Base-by-base conservation (phyloP, 2,797 vertebrate species). In the Siniperca obscura region DNA sequence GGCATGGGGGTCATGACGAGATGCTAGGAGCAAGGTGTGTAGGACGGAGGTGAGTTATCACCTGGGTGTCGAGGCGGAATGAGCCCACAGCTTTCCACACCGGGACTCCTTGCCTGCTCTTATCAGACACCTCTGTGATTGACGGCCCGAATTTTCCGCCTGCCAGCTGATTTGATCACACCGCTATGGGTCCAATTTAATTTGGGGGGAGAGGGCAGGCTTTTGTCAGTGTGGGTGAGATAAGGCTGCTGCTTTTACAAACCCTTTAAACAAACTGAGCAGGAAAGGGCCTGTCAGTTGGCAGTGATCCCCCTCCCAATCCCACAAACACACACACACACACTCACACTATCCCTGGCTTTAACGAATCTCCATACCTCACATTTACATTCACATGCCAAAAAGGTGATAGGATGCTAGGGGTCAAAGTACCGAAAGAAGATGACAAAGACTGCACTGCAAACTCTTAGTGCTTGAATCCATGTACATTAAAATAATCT, bases 91-190 rank as follows among this genome's bases (percentile, higher is more conserved):
- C 94, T 94, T 91, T 91, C 92, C 93, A 94, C 90, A 74, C 90
- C 68, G 80, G 88, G 91, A 93, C 93, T 94, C 86, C 92, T 87
- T 87, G 89, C 92, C 94, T 83, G 87, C 91, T 93, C 94, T 96
- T 95, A 96, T 96, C 95, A 92, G 92, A 92, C 92, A 92, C 92
- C 91, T 90, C 87, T 5, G 87, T 95, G 95, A 96, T 96, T 95
- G 95, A 96, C 94, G 91, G 94, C 90, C 89, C 68, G 92, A 95
- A 96, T 96, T 96, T 95, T 95, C 93, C 93, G 88, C 93, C 94
- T 95, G 95, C 94, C 93, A 93, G 91, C 94, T 94, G 95, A 96
- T 96, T 96, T 95, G 95, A 96, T 96, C 95, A 94, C 92, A 93
- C 88, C 72, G 93, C 94, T 94, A 94, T 93, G 93, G 95, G 95